These are phyloP conservation scores for Sylvilagus bachmani DNA, from an alignment of 2,113 vertebrate genomes.

Conservation along the genomic window DNA sequence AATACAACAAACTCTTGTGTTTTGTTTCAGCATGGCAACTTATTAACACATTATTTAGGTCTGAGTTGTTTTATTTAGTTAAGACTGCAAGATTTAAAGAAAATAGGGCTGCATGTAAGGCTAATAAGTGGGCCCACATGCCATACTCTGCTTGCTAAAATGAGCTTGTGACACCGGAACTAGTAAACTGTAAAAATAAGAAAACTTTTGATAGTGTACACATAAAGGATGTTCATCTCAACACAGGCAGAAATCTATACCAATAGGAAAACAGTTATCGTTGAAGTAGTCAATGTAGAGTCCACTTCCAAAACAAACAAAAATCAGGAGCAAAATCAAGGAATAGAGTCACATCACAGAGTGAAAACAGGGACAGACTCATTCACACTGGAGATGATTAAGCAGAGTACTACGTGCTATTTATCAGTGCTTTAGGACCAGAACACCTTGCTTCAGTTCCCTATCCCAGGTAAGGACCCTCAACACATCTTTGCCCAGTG, in stretches of 20 bases:
- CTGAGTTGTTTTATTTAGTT: slow-evolving; percentile 66
- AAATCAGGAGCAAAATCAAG: slow-evolving; percentile 63
- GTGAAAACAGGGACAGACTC: slow-evolving; percentile 71
- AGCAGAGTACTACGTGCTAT: no score
- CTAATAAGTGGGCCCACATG: slow-evolving; percentile 88
- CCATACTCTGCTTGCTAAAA: slow-evolving; percentile 76
- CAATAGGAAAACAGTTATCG: slow-evolving; percentile 76
- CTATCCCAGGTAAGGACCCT: no score
- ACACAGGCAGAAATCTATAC: slow-evolving; percentile 87
- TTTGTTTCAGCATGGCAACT: slow-evolving; percentile 27
- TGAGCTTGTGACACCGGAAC: slow-evolving; percentile 70
- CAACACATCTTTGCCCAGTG: no score
- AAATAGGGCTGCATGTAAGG: slow-evolving; percentile 88
- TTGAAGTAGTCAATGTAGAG: slow-evolving; percentile 86
- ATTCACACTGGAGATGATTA: not conserved
- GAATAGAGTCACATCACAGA: slow-evolving; percentile 72
- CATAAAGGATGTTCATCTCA: slow-evolving; percentile 86
- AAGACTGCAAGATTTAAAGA: slow-evolving; percentile 70
- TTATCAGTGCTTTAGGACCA: no score
- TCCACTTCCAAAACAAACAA: slow-evolving; percentile 89
- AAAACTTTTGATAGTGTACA: slow-evolving; percentile 88
- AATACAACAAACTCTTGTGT: not conserved
- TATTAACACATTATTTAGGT: slow-evolving; percentile 70
- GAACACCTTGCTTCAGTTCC: no score
- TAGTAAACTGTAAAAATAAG: slow-evolving; percentile 86